A percentile compares a stretch with the other conserved stretches of the same genome.
These are phyloP conservation scores for Lasioglossum villosulum DNA, from an alignment of 2,888 invertebrate species.

Conservation along the genomic window DNA sequence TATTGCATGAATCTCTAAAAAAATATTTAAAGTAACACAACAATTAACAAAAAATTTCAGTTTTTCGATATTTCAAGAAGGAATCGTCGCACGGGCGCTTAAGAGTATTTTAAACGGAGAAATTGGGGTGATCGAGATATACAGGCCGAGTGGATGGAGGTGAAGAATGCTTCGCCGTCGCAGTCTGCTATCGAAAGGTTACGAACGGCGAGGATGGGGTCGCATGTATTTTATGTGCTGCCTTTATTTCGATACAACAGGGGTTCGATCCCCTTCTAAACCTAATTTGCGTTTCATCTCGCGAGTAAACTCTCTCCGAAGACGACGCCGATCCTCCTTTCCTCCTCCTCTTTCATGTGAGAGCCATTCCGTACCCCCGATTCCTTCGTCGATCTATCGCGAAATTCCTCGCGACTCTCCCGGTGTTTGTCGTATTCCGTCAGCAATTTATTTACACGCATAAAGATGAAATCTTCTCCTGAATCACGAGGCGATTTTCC, in stretches of 20 bases:
- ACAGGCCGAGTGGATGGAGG: conserved; percentile 42
- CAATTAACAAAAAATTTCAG: background rate
- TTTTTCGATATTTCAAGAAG: background rate
- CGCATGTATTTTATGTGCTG: conserved; percentile 79
- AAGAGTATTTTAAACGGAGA: conserved; percentile 37
- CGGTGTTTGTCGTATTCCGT: conserved; percentile 16
- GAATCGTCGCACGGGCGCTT: conserved; percentile 40
- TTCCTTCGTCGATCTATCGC: conserved; percentile 4
- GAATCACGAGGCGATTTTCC: background rate
- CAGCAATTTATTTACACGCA: conserved; percentile 13
- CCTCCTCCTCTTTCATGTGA: conserved; percentile 44
- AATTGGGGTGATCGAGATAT: conserved; percentile 30
- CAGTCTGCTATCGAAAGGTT: conserved; percentile 69
- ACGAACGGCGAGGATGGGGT: conserved; percentile 63
- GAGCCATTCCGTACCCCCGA: conserved; percentile 31
- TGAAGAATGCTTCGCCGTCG: conserved; percentile 44
- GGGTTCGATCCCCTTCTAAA: conserved; percentile 81
- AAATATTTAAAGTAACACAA: background rate
- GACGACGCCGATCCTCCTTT: conserved; percentile 50
- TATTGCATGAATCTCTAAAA: no score
- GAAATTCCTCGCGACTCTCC: conserved; percentile 17
- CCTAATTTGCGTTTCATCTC: conserved; percentile 83
- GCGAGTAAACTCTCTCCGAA: conserved; percentile 79
- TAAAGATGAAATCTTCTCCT: background rate
- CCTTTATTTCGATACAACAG: conserved; percentile 82